Conservation (phyloP, 2,888 invertebrate genomes). For the Callinectes sapidus region DNA sequence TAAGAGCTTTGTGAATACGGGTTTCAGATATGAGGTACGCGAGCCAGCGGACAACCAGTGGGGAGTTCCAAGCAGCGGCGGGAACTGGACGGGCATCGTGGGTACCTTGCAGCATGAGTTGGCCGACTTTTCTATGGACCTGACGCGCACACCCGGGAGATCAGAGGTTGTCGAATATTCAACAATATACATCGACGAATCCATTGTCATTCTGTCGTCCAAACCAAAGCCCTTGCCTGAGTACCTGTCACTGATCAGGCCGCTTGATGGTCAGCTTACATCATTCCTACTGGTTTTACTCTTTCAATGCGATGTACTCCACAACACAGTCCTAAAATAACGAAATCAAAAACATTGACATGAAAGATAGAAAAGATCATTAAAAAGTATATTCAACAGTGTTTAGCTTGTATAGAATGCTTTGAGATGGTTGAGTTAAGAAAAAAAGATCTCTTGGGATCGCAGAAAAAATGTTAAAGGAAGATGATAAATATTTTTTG, state of each 20-base stretch:
- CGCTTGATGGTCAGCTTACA: conserved; percentile 37
- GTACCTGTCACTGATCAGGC: conserved; percentile 45
- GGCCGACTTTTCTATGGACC: conserved; percentile 54
- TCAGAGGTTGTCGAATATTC: conserved; percentile 38
- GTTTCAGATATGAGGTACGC: conserved; percentile 46
- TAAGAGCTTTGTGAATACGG: too few relatives aligned
- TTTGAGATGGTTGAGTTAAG: too few relatives aligned
- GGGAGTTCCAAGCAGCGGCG: conserved; percentile 30
- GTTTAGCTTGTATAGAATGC: too few relatives aligned
- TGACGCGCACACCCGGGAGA: conserved; percentile 13
- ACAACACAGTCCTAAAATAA: too few relatives aligned
- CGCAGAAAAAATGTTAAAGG: too few relatives aligned
- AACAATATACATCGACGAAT: conserved; percentile 42
- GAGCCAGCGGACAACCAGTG: conserved; percentile 48
- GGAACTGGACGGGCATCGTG: conserved; percentile 62
- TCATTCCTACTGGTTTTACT: not conserved
- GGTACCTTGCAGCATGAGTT: conserved; percentile 54
- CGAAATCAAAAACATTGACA: too few relatives aligned
- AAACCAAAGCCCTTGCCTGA: conserved; percentile 48
- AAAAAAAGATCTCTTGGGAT: too few relatives aligned
- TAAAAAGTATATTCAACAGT: too few relatives aligned
- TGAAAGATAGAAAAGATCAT: too few relatives aligned
- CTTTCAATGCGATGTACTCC: too few relatives aligned
- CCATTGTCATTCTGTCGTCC: conserved; percentile 32
- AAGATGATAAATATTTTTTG: not conserved